A percentile compares a stretch with the other conserved stretches of the same genome.
phyloP scores from a whole-genome alignment of 2,113 vertebrate genomes.

The Gracilinanus agilis region DNA sequence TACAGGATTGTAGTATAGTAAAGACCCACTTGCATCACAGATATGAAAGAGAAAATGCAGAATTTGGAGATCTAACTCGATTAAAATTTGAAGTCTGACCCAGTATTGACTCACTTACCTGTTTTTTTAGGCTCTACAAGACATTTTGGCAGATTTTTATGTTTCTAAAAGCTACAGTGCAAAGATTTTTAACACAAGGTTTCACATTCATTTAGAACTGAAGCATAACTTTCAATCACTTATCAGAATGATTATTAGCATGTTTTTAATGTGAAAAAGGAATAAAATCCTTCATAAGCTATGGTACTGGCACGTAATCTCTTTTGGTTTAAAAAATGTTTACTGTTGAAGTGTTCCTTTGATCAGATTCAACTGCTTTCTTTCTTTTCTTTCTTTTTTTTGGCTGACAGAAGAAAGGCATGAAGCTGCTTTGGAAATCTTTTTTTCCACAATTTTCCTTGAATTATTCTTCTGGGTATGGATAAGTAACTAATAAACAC shows the following conservation, averaged over 20 bases:
- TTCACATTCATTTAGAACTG: conserved; percentile 54
- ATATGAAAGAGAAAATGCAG: conserved; percentile 17
- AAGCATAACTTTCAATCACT: conserved; percentile 31
- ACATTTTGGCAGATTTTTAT: conserved; percentile 10
- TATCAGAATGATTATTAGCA: conserved; percentile 41
- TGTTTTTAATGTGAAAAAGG: conserved; percentile 34
- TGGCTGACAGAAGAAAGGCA: conserved; percentile 41
- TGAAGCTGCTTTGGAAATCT: conserved; percentile 54
- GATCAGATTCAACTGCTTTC: conserved; percentile 19
- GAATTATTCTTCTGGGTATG: conserved; percentile 27
- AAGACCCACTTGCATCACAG: not conserved
- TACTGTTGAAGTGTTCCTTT: conserved; percentile 32
- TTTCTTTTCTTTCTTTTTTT: conserved; percentile 17
- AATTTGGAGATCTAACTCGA: conserved; percentile 43
- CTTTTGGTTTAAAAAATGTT: conserved; percentile 37
- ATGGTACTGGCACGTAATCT: conserved; percentile 29
- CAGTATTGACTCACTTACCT: conserved; percentile 33
- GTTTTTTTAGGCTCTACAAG: conserved; percentile 34
- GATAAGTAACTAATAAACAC: conserved; percentile 37
- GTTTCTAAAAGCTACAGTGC: conserved; percentile 28
- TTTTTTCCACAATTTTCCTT: conserved; percentile 36
- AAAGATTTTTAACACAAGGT: not conserved
- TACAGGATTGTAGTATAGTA: not conserved
- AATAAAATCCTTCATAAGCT: conserved; percentile 35
- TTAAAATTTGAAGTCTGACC: conserved; percentile 33